phyloP scores from a whole-genome alignment of 2,888 invertebrate species.

The Papilio protenor region DNA sequence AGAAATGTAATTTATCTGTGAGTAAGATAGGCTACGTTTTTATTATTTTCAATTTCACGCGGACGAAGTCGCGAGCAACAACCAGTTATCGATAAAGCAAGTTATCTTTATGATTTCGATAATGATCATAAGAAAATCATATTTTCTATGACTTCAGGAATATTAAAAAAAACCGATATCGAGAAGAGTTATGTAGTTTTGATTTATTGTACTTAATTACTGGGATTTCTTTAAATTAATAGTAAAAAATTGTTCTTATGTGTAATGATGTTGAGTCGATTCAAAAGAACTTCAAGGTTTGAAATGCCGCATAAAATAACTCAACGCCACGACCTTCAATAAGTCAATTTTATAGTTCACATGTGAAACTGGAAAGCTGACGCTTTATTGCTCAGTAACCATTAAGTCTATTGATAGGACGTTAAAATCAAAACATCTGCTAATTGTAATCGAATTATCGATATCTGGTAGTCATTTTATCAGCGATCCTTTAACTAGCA shows the following conservation, averaged over 20 bases:
- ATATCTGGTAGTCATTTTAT: not conserved
- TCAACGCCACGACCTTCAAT: slow-evolving; percentile 16
- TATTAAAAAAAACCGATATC: no score
- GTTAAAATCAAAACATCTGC: not conserved
- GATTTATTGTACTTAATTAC: no score
- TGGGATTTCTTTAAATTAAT: no score
- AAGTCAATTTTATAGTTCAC: slow-evolving; percentile 25
- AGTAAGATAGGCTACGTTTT: no score
- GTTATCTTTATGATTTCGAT: not conserved
- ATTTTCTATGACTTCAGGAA: not conserved
- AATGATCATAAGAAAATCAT: not conserved
- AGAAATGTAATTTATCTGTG: no score
- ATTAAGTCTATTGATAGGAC: not conserved
- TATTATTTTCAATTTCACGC: no score
- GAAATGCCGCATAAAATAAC: slow-evolving; percentile 17
- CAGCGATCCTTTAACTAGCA: no score
- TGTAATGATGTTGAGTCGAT: not conserved
- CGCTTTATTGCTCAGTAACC: not conserved
- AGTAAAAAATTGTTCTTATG: no score
- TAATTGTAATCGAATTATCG: not conserved
- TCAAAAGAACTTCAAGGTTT: slow-evolving; percentile 13
- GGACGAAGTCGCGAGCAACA: no score
- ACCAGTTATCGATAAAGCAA: no score
- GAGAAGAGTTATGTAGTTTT: no score
- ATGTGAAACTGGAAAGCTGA: not conserved